A percentile compares a stretch with the other conserved stretches of the same genome.
These are phyloP conservation scores for Apostichopus californicus DNA, from an alignment of 35 echinoderm and acorn worm genomes.

Conservation along the genomic window DNA sequence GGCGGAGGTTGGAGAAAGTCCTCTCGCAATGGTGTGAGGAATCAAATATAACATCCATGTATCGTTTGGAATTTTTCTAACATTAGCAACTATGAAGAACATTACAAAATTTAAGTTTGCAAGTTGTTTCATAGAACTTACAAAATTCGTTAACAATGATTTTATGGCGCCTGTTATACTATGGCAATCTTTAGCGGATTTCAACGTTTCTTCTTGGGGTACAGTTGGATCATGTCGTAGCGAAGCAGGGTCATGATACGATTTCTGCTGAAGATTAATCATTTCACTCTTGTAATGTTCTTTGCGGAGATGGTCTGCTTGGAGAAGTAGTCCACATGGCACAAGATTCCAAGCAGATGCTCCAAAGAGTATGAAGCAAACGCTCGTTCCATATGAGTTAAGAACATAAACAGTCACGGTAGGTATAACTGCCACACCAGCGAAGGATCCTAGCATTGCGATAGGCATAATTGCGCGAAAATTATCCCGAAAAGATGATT, in stretches of 20 bases:
- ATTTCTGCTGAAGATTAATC: no score
- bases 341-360: constrained; percentile 15
- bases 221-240: not conserved
- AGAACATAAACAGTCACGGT: not conserved
- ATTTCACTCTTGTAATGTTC: no score
- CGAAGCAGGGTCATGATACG: not conserved
- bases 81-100: constrained; percentile 32
- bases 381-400: not conserved
- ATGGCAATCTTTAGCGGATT: not conserved
- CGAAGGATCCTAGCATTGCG: constrained; percentile 18
- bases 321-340: constrained; percentile 23
- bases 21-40: not conserved
- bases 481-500: not conserved
- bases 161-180: not conserved
- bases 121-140: not conserved
- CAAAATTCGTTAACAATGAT: no score
- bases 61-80: constrained; percentile 47
- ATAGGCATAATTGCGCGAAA: constrained; percentile 24
- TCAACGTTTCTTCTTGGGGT: not conserved
- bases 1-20: not conserved
- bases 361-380: constrained; percentile 16
- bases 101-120: not conserved
- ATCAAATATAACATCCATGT: constrained; percentile 35
- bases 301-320: no score
- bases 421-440: constrained; percentile 23